phyloP scores from a whole-genome alignment of 1,140 invertebrate species.

The Rhopalosiphum maidis region DNA sequence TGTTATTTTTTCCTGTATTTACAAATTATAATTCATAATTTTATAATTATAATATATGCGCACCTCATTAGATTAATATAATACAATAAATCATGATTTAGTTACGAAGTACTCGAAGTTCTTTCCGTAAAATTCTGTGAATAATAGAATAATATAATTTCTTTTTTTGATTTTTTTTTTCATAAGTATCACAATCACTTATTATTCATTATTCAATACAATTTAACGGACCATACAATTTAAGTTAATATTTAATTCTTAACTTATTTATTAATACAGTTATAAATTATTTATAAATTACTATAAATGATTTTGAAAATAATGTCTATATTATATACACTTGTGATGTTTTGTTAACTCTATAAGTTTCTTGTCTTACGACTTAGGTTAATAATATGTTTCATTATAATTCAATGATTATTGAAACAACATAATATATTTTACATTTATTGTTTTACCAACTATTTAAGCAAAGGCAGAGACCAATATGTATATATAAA shows the following conservation, averaged over 20 bases:
- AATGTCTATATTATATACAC: neutral
- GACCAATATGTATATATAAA: too few species aligned
- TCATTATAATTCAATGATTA: neutral
- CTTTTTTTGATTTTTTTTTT: neutral
- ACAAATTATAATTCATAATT: neutral
- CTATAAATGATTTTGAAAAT: too few species aligned
- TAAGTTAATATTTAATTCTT: too few species aligned
- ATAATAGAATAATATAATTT: too few species aligned
- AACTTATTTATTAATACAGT: too few species aligned
- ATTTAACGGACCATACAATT: neutral
- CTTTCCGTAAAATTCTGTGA: neutral
- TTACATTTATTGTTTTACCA: neutral
- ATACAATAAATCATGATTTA: neutral
- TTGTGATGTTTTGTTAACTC: neutral
- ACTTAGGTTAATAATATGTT: neutral
- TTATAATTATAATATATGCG: neutral
- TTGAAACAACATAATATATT: neutral
- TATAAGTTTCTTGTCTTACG: neutral
- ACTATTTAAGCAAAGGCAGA: neutral
- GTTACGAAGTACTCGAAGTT: neutral
- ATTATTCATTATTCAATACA: neutral
- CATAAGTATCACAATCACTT: neutral
- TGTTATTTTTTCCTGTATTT: neutral
- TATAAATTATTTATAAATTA: neutral
- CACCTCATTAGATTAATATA: neutral